These are phyloP conservation scores for Acanthiza pusilla DNA, from an alignment of 2,797 vertebrate species.

Conservation along the genomic window DNA sequence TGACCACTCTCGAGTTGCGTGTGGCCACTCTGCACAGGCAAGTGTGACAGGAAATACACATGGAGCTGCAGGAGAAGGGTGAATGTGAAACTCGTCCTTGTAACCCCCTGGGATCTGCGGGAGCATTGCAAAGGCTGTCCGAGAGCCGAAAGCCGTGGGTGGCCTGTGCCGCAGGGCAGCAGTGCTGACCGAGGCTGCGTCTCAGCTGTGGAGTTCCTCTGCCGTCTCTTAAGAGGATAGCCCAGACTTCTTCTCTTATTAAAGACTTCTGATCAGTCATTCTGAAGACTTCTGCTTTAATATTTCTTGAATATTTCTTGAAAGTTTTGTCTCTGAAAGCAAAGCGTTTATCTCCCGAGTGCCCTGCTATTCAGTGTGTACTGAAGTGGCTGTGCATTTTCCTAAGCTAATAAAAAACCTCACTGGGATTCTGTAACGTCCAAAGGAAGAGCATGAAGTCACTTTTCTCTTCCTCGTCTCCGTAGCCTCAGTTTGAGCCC, in stretches of 20 bases:
- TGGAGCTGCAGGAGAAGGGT: too few relatives aligned
- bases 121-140: neutral
- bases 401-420: neutral
- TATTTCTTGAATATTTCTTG: too few relatives aligned
- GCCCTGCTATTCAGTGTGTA: neutral
- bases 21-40: slow-evolving; percentile 31
- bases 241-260: neutral
- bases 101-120: neutral
- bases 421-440: neutral
- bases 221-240: neutral
- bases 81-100: neutral
- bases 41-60: neutral
- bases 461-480: neutral
- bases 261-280: neutral
- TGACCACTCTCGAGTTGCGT: slow-evolving; percentile 71
- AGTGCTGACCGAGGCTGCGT: neutral
- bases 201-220: neutral
- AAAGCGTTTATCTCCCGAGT: neutral
- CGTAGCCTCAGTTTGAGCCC: neutral
- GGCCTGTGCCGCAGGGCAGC: neutral
- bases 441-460: neutral
- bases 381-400: neutral
- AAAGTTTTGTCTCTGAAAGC: neutral
- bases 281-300: neutral
- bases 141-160: neutral